Base-by-base conservation (phyloP, 2,113 vertebrate genomes). In the Seriola quinqueradiata region DNA sequence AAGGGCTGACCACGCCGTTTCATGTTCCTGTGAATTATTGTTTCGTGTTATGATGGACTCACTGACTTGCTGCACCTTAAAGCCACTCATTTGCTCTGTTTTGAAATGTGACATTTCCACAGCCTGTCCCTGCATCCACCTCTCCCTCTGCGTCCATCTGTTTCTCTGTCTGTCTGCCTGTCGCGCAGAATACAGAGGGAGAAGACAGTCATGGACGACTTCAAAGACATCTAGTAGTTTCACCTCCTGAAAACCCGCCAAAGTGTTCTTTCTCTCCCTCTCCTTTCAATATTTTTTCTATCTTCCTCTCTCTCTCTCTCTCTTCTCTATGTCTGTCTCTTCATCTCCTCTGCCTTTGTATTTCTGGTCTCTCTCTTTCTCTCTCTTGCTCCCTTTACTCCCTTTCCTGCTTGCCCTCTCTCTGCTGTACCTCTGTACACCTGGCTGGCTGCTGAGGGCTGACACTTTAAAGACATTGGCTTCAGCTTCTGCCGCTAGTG, bases 391-490 rank as follows among this genome's bases (percentile, higher is more conserved):
- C 71, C 21, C 68, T 70, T 75, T 54, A 17, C 75, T 76, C 48
- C 44, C 21, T 75, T 60, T 65, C 68, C 73, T 55, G 1, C 40
- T 50, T 25, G 40, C 78, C 57, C 40, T 72, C 63, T 78, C 79
- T 78, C 48, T 21, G 65, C 78, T 78, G 38, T 81, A 86, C 77
- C 80, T 82, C 77, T 68, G 81, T 87, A 92, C 80, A 93, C 92
- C 89, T 87, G 87, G 87, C 88, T 90, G 84, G 77, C 82, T 88
- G 86, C 79, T 89, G 77, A 87, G 88, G 87, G 84, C 81, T 92
- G 92, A 92, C 90, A 92, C 90, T 89, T 90, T 85, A 93, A 92
- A 94, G 83, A 91, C 85, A 87, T 28, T 79, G 86, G 83, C 81
- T 91, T 87, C 83, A 88, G 92, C 82, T 71, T 84, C 71, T 76